Evolutionary conservation across 2,888 invertebrate species (phyloP).

Genomic region (Drosophila yooni): DNA sequence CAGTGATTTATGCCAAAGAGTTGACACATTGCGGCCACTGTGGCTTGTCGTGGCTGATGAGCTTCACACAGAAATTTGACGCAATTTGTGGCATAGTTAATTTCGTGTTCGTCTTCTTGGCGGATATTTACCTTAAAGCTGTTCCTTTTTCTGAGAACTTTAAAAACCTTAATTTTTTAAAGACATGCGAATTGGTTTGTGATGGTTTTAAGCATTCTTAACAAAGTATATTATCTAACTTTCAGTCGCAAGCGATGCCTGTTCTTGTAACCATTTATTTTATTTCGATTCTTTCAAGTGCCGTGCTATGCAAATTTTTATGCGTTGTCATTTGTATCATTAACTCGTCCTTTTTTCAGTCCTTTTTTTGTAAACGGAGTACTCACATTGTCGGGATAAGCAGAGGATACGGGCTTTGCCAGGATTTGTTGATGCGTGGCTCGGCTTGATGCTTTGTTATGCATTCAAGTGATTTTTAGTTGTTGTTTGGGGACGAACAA

Average conservation of each 20-base stretch:
- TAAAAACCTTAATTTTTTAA: background rate
- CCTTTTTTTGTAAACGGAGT: constrained; percentile 22
- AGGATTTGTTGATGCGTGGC: constrained; percentile 45
- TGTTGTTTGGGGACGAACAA: constrained; percentile 13
- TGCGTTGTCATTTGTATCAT: constrained; percentile 60
- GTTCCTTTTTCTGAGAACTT: background rate
- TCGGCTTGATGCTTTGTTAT: constrained; percentile 60
- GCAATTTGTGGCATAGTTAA: constrained; percentile 32
- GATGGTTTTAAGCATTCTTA: constrained; percentile 22
- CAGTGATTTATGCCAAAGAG: constrained; percentile 72
- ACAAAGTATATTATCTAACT: constrained; percentile 6
- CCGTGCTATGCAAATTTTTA: constrained; percentile 47
- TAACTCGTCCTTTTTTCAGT: constrained; percentile 44
- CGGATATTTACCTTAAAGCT: background rate
- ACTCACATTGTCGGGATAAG: constrained; percentile 24
- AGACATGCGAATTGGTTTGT: constrained; percentile 14
- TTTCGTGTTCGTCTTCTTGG: background rate
- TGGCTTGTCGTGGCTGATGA: constrained; percentile 21
- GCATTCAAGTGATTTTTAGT: constrained; percentile 54
- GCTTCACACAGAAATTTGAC: constrained; percentile 26
- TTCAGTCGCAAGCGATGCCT: constrained; percentile 6
- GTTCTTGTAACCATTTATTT: constrained; percentile 25
- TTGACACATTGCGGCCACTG: constrained; percentile 37
- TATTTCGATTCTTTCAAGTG: constrained; percentile 27
- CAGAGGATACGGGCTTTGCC: constrained; percentile 27